Evolutionary conservation across 2,113 vertebrate species (phyloP), one percentile per base, ranked within the genome.

Genomic region (Chaetodon auriga): DNA sequence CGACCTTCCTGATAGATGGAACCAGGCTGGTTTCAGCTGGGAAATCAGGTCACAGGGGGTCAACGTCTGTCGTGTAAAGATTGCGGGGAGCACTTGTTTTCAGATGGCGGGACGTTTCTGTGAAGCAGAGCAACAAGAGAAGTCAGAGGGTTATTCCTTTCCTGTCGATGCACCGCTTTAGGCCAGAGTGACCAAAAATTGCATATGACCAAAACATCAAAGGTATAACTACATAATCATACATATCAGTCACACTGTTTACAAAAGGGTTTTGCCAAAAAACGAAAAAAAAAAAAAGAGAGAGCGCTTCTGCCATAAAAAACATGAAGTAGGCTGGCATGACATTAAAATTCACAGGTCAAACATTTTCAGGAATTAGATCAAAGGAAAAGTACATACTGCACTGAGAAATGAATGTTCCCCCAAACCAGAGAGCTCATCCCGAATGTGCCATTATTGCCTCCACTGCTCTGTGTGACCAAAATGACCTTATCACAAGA

Each of bases 41-140:
- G 64, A 86, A 74, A 75, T 75, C 60, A 64, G 86, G 60, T 90
- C 83, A 76, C 25, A 51, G 48, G 41, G 48, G 76, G 60, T 84
- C 70, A 79, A 66, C 8, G 38, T 77, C 85, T 84, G 81, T 70
- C 71, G 36, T 58, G 55, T 45, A 46, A 14, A 91, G 87, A 87
- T 69, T 80, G 46, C 18, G 75, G 38, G 41, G 51, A 58, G 60
- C 4, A 46, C 58, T 85, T 80, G 61, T 80, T 87, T 57, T 74
- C 78, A 71, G 35, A 68, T 75, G 62, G 45, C 0, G 36, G n/a
- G 61, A 49, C 1, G 19, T 75, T 51, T 81, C 92, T 93, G 85
- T 86, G 38, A 81, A 86, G 55, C 30, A 89, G 14, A 90, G 86
- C 14, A 82, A 84, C 6, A 83, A 70, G 21, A 78, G 62, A 66